These are phyloP conservation scores for Amazona vittata DNA, from an alignment of 2,113 vertebrate genomes.

Conservation along the genomic window DNA sequence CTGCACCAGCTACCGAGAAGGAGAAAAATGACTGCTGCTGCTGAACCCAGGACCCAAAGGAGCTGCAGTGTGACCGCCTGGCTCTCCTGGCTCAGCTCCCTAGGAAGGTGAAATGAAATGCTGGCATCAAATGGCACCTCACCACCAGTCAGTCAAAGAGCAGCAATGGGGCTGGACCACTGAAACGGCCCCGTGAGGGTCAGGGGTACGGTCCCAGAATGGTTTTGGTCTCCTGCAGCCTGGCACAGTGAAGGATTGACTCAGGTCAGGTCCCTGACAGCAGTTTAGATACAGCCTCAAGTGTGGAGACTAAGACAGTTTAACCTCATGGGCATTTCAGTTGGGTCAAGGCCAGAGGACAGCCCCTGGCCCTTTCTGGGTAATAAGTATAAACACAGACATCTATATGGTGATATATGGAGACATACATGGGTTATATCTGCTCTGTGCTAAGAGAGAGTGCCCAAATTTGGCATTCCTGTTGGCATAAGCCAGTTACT, in stretches of 20 bases:
- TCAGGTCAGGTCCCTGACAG: accelerated
- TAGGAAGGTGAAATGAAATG: not conserved
- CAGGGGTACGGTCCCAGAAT: accelerated
- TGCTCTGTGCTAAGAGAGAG: not conserved
- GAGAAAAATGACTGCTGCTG: too few species aligned
- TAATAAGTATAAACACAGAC: not conserved
- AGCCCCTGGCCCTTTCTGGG: not conserved
- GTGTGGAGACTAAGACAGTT: not conserved
- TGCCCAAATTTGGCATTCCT: accelerated
- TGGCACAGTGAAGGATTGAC: not conserved
- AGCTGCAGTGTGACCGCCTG: not conserved
- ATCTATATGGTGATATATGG: not conserved
- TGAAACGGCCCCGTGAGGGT: accelerated
- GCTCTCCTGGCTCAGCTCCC: not conserved
- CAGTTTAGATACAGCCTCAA: not conserved
- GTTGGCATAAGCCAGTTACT: not conserved
- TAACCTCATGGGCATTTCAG: not conserved
- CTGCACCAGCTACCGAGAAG: too few species aligned
- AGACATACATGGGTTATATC: accelerated
- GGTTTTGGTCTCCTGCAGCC: not conserved
- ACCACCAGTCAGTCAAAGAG: not conserved
- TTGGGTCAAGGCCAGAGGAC: not conserved
- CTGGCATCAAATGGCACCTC: not conserved
- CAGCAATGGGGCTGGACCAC: not conserved
- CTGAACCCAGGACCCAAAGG: too few species aligned